Evolutionary conservation across 2,888 invertebrate genomes (phyloP), one percentile per base, ranked within the genome.

Genomic region (Thera obeliscata): DNA sequence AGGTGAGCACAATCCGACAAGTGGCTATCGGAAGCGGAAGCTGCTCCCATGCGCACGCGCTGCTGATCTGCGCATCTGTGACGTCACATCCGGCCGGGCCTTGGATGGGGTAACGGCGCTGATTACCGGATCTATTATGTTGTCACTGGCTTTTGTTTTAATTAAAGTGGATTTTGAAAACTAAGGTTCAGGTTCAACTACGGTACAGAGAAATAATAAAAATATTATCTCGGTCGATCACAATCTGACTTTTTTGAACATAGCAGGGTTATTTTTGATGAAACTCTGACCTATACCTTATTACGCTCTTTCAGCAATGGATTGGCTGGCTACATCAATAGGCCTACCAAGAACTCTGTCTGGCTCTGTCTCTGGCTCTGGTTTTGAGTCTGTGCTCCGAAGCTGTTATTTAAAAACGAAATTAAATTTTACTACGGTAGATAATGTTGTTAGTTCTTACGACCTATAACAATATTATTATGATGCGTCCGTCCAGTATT

Each of bases 21-120:
- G 81, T 86, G 82, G 80, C 80, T 81, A 85, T 89, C 91, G 91
- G 91, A 91, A 92, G 77, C 91, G 92, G 93, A 93, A 90, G 84
- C 90, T 88, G 87, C 86, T 87, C 89, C 89, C 86, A 83, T 81
- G 74, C 75, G 82, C 85, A 83, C 86, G 87, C 82, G 78, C 77
- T 75, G 71, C 73, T 77, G 79, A 82, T 80, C 81, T 82, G 77
- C 77, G 76, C 75, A 62, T 67, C 66, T 73, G 71, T 81, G 80
- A 83, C 78, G 83, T 85, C 85, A 87, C 81, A 82, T 89, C 89
- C 89, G 87, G 83, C 75, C 76, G 64, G 76, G 73, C 82, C 81
- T 80, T 75, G 78, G 76, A 43, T 41, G 43, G 75, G 74, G 72
- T 85, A 84, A 82, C 85, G 78, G 85, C 81, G 74, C 74, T 78